Base-by-base conservation (phyloP, 1,140 invertebrate species). In the Druon quercuslanigerum region DNA sequence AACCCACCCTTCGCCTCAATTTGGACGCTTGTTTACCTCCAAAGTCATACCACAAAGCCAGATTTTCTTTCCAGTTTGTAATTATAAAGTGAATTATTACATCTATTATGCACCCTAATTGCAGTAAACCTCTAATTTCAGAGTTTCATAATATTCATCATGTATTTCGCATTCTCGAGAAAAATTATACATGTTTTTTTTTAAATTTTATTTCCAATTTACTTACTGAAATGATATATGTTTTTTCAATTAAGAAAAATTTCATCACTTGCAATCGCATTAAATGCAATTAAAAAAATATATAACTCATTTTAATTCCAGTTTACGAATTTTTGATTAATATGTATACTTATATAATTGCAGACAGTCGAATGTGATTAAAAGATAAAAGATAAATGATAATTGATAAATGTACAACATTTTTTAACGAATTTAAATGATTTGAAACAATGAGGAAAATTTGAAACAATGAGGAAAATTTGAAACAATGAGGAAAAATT, bases 1-100 rank as follows among this genome's bases (percentile, higher is more conserved):
- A 40, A 66, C 40, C 60, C 33, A 66, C 60, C 60, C 60, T 14
- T 66, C 60, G 25, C 57, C n/a, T 19, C 33, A 25, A 60, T 66
- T 66, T 66, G 33, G 60, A 66, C 40, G 25, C 7, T 33, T 60
- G 19, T 60, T 60, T 60, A 60, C 13, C 3, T 11, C 20, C 12
- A 20, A 14, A 33, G 12, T n/a, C 16, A 60, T 12, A 33, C 19
- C 57, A 33, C 12, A 25, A 57, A 57, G 19, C 19, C 8, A 20
- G 19, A 19, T 57, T 25, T 60, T 60, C 25, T 3, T 16, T 14
- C 20, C 16, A 60, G 14, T 60, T 33, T 33, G 14, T 60, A 60
- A 60, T 60, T 33, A 60, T 33, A 46, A 46, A 20, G 17, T 57
- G 19, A 57, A 57, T 57, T 57, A 57, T 57, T 57, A 25, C 56